Conservation (phyloP, 2,888 invertebrate species). For the Balanococcus diminutus region DNA sequence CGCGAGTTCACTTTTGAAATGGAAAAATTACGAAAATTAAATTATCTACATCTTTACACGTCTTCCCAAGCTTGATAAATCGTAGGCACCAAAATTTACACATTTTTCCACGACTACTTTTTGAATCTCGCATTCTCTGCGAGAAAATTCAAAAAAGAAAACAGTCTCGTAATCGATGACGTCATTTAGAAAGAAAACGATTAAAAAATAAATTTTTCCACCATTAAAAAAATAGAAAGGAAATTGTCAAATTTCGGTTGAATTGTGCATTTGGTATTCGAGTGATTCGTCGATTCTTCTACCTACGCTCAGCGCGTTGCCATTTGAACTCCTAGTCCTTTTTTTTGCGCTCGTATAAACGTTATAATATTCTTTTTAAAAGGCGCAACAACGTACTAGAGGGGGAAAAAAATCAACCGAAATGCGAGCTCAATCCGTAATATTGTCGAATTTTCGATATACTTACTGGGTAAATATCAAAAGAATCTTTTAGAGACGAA, state of each 20-base stretch:
- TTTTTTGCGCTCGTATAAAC: not conserved
- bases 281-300: conserved; percentile 15
- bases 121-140: too few species aligned
- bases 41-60: too few species aligned
- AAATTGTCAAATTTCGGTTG: not conserved
- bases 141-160: too few species aligned
- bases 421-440: not conserved
- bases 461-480: not conserved
- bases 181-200: not conserved
- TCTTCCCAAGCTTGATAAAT: too few species aligned
- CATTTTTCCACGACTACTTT: too few species aligned
- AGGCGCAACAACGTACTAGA: not conserved
- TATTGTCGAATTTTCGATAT: not conserved
- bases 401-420: conserved; percentile 15
- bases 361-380: not conserved
- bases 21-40: too few species aligned
- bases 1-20: too few species aligned
- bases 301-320: not conserved
- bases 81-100: too few species aligned
- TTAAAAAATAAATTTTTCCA: not conserved
- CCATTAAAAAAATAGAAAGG: not conserved
- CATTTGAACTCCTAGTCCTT: not conserved
- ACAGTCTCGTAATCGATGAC: conserved; percentile 10
- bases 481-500: not conserved
- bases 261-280: conserved; percentile 18